Percentiles rank a stretch among this genome's conserved stretches.
Conservation (phyloP, 64 coral and sea anemone genomes). For the Actinia equina region DNA sequence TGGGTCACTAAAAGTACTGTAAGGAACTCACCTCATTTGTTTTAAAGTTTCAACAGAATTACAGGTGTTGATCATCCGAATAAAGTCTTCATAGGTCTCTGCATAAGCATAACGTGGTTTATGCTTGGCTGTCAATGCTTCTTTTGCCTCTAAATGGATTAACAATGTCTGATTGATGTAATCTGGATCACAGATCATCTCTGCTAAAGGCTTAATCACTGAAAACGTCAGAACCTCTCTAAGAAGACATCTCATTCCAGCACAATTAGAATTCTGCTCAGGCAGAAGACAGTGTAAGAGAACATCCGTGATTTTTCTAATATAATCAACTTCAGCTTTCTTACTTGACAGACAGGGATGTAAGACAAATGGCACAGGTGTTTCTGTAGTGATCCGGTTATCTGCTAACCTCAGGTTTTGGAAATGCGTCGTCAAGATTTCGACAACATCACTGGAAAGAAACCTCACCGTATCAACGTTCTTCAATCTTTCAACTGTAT, state of each 20-base stretch:
- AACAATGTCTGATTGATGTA: slow-evolving; percentile 96
- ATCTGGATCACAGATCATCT: slow-evolving; percentile 97
- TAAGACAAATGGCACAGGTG: slow-evolving; percentile 75
- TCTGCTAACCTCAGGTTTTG: slow-evolving; percentile 90
- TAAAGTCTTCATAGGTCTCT: slow-evolving; percentile 99
- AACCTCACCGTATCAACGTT: slow-evolving; percentile 89
- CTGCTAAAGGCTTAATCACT: slow-evolving; percentile 91
- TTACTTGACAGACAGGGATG: slow-evolving; percentile 77
- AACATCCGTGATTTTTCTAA: slow-evolving; percentile 78
- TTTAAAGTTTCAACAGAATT: slow-evolving; percentile 92
- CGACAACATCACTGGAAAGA: slow-evolving; percentile 88
- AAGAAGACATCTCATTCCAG: slow-evolving; percentile 67
- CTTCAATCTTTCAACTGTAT: slow-evolving; percentile 71
- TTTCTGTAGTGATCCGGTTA: slow-evolving; percentile 58
- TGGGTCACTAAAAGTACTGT: too few relatives aligned
- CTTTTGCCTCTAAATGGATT: slow-evolving; percentile 83
- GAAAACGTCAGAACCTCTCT: slow-evolving; percentile 88
- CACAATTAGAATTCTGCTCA: slow-evolving; percentile 64
- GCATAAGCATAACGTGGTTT: slow-evolving; percentile 99
- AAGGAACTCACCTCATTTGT: slow-evolving; percentile 85
- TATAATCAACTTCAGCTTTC: slow-evolving; percentile 70
- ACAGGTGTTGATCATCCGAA: slow-evolving; percentile 88
- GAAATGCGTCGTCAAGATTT: slow-evolving; percentile 88
- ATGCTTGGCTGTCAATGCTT: slow-evolving; percentile 80
- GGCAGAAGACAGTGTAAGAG: slow-evolving; percentile 77